These are phyloP conservation scores for Antidorcas marsupialis DNA, from an alignment of 2,113 vertebrate species.

Conservation along the genomic window DNA sequence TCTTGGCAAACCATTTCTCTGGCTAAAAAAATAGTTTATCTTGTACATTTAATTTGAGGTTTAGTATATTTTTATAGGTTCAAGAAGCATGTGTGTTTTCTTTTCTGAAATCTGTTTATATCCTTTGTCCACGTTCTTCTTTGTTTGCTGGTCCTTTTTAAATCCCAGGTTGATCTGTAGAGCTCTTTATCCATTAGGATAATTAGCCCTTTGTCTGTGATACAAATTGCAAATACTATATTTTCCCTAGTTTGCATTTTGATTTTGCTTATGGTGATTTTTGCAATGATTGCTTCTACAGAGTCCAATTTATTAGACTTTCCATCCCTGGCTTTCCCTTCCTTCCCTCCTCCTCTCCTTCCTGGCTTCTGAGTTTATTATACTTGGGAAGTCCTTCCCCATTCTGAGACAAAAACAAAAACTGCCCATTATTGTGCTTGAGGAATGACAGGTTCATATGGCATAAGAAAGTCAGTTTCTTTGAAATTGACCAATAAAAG, in stretches of 20 bases:
- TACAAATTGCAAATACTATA: not conserved
- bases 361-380: not conserved
- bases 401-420: not conserved
- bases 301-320: not conserved
- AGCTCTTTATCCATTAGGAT: not conserved
- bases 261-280: not conserved
- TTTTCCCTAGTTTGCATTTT: not conserved
- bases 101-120: not conserved
- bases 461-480: not conserved
- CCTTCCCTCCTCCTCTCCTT: too few relatives aligned
- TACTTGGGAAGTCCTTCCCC: not conserved
- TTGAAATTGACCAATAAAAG: not conserved
- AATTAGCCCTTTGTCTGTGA: not conserved
- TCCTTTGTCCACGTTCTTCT: not conserved
- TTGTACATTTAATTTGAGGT: not conserved
- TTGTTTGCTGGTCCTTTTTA: not conserved
- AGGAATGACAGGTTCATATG: slow-evolving; percentile 10
- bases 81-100: not conserved
- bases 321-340: not conserved
- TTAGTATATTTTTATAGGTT: not conserved
- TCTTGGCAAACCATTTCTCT: not conserved
- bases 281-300: not conserved
- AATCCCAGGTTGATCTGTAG: not conserved
- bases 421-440: not conserved
- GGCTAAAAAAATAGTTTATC: not conserved